These are phyloP conservation scores for Watsonalla cultraria DNA, from an alignment of 2,888 invertebrate genomes.

Conservation along the genomic window DNA sequence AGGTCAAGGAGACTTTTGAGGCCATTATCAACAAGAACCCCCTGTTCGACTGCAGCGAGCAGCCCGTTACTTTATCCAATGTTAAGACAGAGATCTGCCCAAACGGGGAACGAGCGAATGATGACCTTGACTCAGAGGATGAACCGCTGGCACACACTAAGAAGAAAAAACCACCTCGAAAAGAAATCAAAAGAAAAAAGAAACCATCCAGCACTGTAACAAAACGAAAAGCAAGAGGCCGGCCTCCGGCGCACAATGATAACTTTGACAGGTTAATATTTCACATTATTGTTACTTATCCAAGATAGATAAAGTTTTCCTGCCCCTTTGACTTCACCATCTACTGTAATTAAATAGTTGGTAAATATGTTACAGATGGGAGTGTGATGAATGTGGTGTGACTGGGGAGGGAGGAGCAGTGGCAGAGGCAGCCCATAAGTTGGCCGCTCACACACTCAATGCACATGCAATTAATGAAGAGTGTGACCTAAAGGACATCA, in stretches of 20 bases:
- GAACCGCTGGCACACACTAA: slow-evolving; percentile 59
- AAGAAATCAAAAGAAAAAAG: slow-evolving; percentile 54
- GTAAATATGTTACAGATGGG: slow-evolving; percentile 40
- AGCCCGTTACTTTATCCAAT: slow-evolving; percentile 22
- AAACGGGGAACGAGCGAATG: slow-evolving; percentile 13
- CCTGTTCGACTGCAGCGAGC: slow-evolving; percentile 35
- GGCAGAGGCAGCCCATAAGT: slow-evolving; percentile 22
- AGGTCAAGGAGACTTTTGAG: slow-evolving; percentile 58
- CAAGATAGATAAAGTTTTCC: no score
- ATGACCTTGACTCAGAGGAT: slow-evolving; percentile 48
- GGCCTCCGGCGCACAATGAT: slow-evolving; percentile 14
- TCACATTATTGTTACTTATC: neutral
- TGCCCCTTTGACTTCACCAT: no score
- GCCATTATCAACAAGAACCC: slow-evolving; percentile 62
- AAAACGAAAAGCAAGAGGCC: slow-evolving; percentile 27
- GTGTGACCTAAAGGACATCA: slow-evolving; percentile 27
- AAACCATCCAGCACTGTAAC: slow-evolving; percentile 32
- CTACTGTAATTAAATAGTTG: no score
- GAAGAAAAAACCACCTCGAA: slow-evolving; percentile 45
- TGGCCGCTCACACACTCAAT: slow-evolving; percentile 38
- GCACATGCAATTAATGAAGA: slow-evolving; percentile 30
- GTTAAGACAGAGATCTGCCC: slow-evolving; percentile 39
- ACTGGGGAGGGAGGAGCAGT: slow-evolving; percentile 36
- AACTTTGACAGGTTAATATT: slow-evolving; percentile 5
- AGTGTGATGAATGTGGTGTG: slow-evolving; percentile 46